These are phyloP conservation scores for Cecropterus lyciades DNA, from an alignment of 1,140 invertebrate genomes.

Conservation along the genomic window DNA sequence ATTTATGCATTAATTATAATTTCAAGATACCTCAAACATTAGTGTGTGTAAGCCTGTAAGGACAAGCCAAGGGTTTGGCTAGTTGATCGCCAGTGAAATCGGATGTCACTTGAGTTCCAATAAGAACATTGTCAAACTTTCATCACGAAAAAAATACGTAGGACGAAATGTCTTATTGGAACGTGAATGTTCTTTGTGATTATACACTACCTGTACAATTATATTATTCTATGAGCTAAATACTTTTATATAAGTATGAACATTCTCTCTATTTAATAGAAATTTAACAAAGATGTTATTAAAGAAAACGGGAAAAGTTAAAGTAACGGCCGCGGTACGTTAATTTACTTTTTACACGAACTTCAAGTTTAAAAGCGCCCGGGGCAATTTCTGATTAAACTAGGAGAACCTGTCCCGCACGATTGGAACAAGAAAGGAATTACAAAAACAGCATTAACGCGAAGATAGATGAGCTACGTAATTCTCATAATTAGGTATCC, in stretches of 20 bases:
- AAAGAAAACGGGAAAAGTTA: slow-evolving; percentile 15
- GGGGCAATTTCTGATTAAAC: slow-evolving; percentile 43
- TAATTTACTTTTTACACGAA: slow-evolving; percentile 27
- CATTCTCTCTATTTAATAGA: neutral
- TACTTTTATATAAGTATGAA: too few species aligned
- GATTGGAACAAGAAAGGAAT: slow-evolving; percentile 32
- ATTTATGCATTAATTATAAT: neutral
- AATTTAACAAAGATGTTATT: neutral
- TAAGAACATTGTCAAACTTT: too few species aligned
- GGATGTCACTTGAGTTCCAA: too few species aligned
- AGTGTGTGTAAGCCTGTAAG: too few species aligned
- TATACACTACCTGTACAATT: too few species aligned
- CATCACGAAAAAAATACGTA: too few species aligned
- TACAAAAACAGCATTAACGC: slow-evolving; percentile 52
- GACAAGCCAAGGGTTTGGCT: too few species aligned
- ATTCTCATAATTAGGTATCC: slow-evolving; percentile 29
- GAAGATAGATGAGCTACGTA: slow-evolving; percentile 47
- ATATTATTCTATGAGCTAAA: too few species aligned
- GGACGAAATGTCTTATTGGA: too few species aligned
- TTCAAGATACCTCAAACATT: too few species aligned
- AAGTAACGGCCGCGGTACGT: slow-evolving; percentile 12
- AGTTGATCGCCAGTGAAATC: too few species aligned
- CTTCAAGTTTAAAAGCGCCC: slow-evolving; percentile 12
- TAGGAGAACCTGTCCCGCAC: slow-evolving; percentile 42
- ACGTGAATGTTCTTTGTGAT: too few species aligned